Evolutionary conservation across 2,888 invertebrate genomes (phyloP), one percentile per base, ranked within the genome.

Genomic region (Sicus ferrugineus): DNA sequence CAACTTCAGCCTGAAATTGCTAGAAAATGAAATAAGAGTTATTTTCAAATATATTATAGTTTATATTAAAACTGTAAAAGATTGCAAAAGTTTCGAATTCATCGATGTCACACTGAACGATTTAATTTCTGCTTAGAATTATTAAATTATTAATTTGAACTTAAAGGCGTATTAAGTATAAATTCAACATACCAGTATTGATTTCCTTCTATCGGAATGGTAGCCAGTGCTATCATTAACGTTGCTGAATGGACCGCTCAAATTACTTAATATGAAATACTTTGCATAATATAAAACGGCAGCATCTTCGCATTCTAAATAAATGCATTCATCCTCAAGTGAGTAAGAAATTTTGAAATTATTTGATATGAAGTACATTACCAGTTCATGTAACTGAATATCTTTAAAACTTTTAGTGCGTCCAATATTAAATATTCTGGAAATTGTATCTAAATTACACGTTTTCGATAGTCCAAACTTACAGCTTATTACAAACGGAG

Each of bases 1-100:
- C 80, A 59, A 79, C 67, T 48, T 81, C 77, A 38, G 75, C 76
- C 68, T 82, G 82, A 5, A 77, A 79, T 82, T 83, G 48, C 68
- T 70, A 72, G 54, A 54, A 50, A 63, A 16, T 26, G 54, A 28
- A 30, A 48, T 19, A 61, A 42, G 28, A 26, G 2, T 11, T 58
- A 26, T 23, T 34, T 28, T n/a, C n/a, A n/a, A 2, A 23, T 23
- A 52, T 16, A 42, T 3, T n/a, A 1, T 4, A n/a, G 2, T 42
- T 9, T 42, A 1, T 42, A 42, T 4, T 1, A 42, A n/a, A n/a
- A n/a, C n/a, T n/a, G n/a, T n/a, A n/a, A n/a, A n/a, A n/a, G n/a
- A n/a, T n/a, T n/a, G n/a, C n/a, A n/a, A n/a, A n/a, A n/a, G 14
- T 42, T 34, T 34, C 34, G 14, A 34, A 34, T 34, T 34, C 7